Base-by-base conservation (phyloP, 2,888 invertebrate genomes). In the Acronicta aceris region DNA sequence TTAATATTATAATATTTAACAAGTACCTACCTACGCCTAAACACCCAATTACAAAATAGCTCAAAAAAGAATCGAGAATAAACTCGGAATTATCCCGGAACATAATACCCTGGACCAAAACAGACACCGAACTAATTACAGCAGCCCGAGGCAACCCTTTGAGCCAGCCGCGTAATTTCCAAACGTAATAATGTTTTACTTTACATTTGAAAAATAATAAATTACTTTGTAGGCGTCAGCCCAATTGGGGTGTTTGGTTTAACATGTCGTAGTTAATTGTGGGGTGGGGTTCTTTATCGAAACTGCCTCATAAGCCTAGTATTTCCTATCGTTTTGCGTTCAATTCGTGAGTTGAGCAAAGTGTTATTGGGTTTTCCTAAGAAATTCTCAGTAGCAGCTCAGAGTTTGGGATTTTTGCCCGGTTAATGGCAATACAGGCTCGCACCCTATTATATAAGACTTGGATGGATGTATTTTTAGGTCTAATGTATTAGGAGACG, bases 191-290 rank as follows among this genome's bases (percentile, higher is more conserved):
- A 67, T 67, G 56, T 69, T 69, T 66, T 63, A 70, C 57, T 60
- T 62, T 59, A 54, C 60, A 75, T 75, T 75, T 60, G 53, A 63
- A 69, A 76, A 71, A 67, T 76, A 65, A 76, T 68, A 71, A 63
- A 76, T 76, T 76, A 71, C 67, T 61, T 55, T 64, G 41, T 21
- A 54, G 42, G 65, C 48, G 58, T 53, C 48, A 12, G 47, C 16
- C 15, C 42, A 58, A 59, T 63, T 71, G 42, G 55, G 16, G 56
- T 59, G 53, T 67, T 71, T 71, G 47, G 47, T 59, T 67, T 59
- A 71, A 56, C 53, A 62, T 56, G 49, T 70, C 16, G 55, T 6
- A 30, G 33, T n/a, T 70, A 52, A 70, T 50, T 38, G 62, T 40
- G 50, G 30, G 50, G 50, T 45, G 13, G 16, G 41, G 15, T 21